Conservation (phyloP, 2,888 invertebrate species). For the Tipula unca region DNA sequence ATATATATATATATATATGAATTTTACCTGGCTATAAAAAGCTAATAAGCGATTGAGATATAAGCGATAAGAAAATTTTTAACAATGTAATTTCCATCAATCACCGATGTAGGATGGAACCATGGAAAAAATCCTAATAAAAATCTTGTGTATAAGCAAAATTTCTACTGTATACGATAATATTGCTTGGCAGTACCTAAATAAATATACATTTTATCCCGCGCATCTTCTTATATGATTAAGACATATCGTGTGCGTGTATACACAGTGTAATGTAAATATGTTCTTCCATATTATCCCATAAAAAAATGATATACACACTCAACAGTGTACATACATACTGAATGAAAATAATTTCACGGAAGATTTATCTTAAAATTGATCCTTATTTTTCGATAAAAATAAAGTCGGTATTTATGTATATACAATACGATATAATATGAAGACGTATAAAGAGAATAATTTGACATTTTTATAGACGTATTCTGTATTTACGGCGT, state of each 20-base stretch:
- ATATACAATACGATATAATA: background rate
- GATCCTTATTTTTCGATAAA: constrained; percentile 14
- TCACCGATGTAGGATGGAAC: background rate
- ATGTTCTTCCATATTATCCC: background rate
- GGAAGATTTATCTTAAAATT: constrained; percentile 8
- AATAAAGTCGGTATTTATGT: background rate
- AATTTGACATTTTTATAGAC: background rate
- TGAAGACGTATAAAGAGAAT: background rate
- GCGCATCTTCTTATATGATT: background rate
- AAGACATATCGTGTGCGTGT: background rate
- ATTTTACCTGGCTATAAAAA: background rate
- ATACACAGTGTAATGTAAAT: background rate
- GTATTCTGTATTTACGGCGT: background rate
- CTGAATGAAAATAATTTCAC: background rate
- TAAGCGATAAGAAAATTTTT: background rate
- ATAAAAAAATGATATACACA: background rate
- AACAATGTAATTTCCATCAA: background rate
- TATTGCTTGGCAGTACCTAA: background rate
- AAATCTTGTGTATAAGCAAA: background rate
- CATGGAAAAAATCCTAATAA: background rate
- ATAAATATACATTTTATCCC: background rate
- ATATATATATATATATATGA: background rate
- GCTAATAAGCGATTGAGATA: background rate
- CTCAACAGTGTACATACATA: background rate
- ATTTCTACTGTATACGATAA: background rate